Evolutionary conservation across 2,113 vertebrate genomes (phyloP).

Genomic region (Leptosomus discolor): DNA sequence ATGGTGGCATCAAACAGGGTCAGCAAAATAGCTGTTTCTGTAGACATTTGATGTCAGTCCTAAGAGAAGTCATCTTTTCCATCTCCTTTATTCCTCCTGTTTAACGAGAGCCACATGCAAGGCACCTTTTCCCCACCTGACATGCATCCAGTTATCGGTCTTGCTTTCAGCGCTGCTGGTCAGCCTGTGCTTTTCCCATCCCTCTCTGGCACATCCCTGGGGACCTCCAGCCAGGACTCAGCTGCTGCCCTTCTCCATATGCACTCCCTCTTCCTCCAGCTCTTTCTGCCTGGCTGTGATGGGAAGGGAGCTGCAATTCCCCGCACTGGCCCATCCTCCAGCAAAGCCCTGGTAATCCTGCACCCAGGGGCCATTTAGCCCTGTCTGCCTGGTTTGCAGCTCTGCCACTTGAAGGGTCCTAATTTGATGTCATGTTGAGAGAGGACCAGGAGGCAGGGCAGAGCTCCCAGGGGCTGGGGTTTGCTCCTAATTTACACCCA

Average conservation of each 20-base stretch:
- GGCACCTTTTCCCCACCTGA: neutral
- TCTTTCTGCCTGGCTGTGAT: neutral
- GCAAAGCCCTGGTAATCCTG: conserved; percentile 43
- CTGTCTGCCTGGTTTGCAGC: conserved; percentile 48
- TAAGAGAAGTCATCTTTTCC: neutral
- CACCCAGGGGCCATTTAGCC: conserved; percentile 10
- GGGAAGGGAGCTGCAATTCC: conserved; percentile 34
- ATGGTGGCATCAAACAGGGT: neutral
- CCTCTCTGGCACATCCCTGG: neutral
- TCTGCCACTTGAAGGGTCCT: conserved; percentile 41
- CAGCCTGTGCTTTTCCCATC: neutral
- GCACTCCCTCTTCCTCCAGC: neutral
- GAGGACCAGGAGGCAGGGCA: neutral
- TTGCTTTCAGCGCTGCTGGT: neutral
- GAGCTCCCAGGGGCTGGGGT: neutral
- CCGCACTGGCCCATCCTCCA: neutral
- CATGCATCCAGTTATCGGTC: neutral
- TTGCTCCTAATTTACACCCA: neutral
- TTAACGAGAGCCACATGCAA: neutral
- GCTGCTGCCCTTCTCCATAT: conserved; percentile 35
- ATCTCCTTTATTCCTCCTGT: neutral
- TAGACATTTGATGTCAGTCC: neutral
- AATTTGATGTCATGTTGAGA: conserved; percentile 55
- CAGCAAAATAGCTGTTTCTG: neutral
- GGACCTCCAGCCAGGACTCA: conserved; percentile 12